phyloP scores from a whole-genome alignment of 2,888 invertebrate genomes.

The Physocephala rufipes region DNA sequence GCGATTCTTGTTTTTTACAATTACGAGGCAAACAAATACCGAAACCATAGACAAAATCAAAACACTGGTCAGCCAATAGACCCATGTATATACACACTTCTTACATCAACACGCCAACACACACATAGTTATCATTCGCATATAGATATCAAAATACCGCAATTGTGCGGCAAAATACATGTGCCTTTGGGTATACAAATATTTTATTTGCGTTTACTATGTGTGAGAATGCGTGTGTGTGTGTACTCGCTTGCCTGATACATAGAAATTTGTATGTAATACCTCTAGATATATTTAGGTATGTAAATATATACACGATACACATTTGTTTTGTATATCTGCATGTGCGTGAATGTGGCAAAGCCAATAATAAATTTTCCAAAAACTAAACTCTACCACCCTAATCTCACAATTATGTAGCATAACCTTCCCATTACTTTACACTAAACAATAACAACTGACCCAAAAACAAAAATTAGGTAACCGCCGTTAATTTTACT shows the following conservation, averaged over 20 bases:
- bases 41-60: constrained; percentile 24
- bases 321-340: no score
- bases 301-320: neutral
- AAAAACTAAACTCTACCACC: constrained; percentile 26
- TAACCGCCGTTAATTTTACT: no score
- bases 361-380: constrained; percentile 23
- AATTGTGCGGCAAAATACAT: constrained; percentile 23
- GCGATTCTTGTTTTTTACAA: constrained; percentile 49
- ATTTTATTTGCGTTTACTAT: constrained; percentile 11
- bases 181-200: constrained; percentile 22
- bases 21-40: constrained; percentile 36
- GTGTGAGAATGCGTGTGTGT: neutral
- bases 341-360: neutral
- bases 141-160: neutral
- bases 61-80: constrained; percentile 37
- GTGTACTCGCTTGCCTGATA: no score
- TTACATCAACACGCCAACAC: neutral
- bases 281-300: neutral
- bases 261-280: neutral
- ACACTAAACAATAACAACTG: constrained; percentile 17
- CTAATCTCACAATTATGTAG: neutral
- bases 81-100: constrained; percentile 25
- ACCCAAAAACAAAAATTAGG: neutral
- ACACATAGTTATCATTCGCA: constrained; percentile 9
- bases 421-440: constrained; percentile 10